Base-by-base conservation (phyloP, 2,888 invertebrate genomes). In the Hesperia comma region DNA sequence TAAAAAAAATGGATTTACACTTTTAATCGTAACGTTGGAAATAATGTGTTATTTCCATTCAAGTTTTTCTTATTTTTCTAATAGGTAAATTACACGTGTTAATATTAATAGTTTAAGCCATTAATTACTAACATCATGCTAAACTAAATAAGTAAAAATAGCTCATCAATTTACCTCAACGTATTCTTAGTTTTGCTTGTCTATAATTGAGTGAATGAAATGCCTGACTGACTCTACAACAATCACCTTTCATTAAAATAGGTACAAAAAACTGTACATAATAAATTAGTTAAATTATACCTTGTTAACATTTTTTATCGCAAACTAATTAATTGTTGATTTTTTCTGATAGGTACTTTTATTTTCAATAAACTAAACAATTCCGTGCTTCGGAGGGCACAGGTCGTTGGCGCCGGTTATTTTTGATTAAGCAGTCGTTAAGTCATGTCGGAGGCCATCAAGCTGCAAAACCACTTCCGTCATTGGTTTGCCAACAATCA, bases 181-280 rank as follows among this genome's bases (percentile, higher is more conserved):
- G n/a, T 56, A n/a, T 43, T 60, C 58, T 60, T 8, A 60, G 60
- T 41, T 67, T 60, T 55, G 43, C 53, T 60, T 46, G 21, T 15
- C 19, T 46, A 61, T 67, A 61, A 61, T 61, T 53, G 60, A 61
- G 46, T 55, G 49, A 60, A 46, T 61, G 66, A 67, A 61, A 67
- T 67, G 61, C 60, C 54, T 61, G 54, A 54, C 54, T 67, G 58
- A 66, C 43, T 66, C 60, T 60, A 60, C 33, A 54, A 66, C 64
- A 64, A 58, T 64, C 64, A 60, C 41, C 64, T 66, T 46, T 66
- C 64, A 66, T 66, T 66, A 66, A 54, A 58, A 43, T n/a, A n/a
- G n/a, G n/a, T n/a, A 41, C 17, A 26, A 58, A 64, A 64, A 64
- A 58, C 37, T 53, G 32, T 53, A 53, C 64, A 58, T 64, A 64